Evolutionary conservation across 2,797 vertebrate species (phyloP).

Genomic region (Saxicola maurus): DNA sequence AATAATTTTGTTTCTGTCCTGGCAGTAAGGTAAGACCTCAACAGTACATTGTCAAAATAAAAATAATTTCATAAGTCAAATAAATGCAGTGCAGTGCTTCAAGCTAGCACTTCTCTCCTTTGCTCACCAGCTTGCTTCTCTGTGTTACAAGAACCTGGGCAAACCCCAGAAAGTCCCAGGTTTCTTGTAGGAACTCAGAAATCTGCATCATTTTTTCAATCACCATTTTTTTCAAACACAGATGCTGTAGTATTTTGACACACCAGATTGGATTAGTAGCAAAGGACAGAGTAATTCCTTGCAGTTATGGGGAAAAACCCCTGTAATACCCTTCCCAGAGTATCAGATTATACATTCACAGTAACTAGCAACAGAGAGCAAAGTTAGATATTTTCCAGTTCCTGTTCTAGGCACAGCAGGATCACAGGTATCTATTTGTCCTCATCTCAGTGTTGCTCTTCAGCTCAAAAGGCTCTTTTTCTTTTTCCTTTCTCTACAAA

Average conservation of each 20-base stretch:
- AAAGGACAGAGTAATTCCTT: not conserved
- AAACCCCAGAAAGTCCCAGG: not conserved
- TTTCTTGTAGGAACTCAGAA: not conserved
- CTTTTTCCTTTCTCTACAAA: not conserved
- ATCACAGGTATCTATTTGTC: not conserved
- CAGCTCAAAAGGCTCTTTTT: not conserved
- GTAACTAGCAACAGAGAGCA: not conserved
- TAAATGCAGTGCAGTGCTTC: not conserved
- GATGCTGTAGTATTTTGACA: not conserved
- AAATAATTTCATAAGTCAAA: not conserved
- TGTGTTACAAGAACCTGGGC: fast-evolving
- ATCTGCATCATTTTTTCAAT: not conserved
- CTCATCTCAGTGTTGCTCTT: not conserved
- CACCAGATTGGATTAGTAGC: not conserved
- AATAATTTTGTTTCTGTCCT: not conserved
- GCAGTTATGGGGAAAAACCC: not conserved
- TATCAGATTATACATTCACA: not conserved
- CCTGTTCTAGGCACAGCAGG: not conserved
- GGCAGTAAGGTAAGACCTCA: not conserved
- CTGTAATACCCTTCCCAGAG: not conserved
- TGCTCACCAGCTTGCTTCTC: not conserved
- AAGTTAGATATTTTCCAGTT: not conserved
- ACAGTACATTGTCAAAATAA: not conserved
- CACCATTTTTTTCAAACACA: not conserved
- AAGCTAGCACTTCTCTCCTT: not conserved